Evolutionary conservation across 2,797 vertebrate species (phyloP), one percentile per base, ranked within the genome.

Genomic region (Heliangelus exortis): DNA sequence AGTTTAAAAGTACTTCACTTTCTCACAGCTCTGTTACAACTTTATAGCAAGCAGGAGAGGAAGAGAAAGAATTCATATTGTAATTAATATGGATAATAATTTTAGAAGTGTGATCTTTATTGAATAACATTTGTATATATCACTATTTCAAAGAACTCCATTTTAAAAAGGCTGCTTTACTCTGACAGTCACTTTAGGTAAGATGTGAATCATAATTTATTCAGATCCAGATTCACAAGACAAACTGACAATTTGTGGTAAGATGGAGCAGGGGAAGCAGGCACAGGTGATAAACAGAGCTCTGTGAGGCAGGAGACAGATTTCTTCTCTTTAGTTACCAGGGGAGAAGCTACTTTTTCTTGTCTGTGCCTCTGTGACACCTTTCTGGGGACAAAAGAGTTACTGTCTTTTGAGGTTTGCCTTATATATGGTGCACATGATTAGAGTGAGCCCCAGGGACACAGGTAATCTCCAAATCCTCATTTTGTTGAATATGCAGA

Each of bases 1-100:
- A 93, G 47, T 78, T 67, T 67, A 89, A 92, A 94, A 87, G 58
- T 67, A 15, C 15, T 83, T 92, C 22, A 7, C 51, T 89, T 73
- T 84, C 74, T 88, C 34, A 47, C 13, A 73, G 71, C 34, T 85
- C 74, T 65, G 23, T 48, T 83, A 76, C 41, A 7, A 21, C n/a
- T 78, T 87, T 7, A 41, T 10, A 86, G 73, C 29, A 89, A 53
- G 21, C 53, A 47, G 84, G 33, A 84, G 33, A 36, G 33, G 39
- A 54, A 73, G 53, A 29, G 41, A 54, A 82, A 72, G 69, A 84
- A 67, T 50, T 84, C 9, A 25, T 9, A 29, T 8, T 57, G 66
- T 36, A 92, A 93, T 93, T 96, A 82, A 76, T 91, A 88, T 4
- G 23, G 66, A 55, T 36, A 75, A 72, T 91, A 43, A 63, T 66